Evolutionary conservation across 2,888 invertebrate genomes (phyloP).

Genomic region (Calameuta pallipes): DNA sequence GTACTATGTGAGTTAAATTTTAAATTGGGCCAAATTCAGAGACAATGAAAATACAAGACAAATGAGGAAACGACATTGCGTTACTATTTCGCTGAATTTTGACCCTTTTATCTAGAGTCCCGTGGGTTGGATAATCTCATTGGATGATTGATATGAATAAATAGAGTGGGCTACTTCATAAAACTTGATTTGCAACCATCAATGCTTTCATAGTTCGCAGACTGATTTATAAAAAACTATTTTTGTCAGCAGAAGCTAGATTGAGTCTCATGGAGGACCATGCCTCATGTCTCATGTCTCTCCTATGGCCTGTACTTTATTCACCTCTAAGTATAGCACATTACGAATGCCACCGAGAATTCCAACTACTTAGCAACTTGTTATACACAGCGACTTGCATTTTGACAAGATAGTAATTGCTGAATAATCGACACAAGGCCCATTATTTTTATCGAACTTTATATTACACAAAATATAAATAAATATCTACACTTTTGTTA

Average conservation of each 20-base stretch:
- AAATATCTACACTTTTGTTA: constrained; percentile 54
- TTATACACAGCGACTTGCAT: not conserved
- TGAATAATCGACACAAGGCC: constrained; percentile 2
- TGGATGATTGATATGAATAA: not conserved
- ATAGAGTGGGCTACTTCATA: not conserved
- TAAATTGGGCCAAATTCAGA: constrained; percentile 20
- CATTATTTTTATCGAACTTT: constrained; percentile 29
- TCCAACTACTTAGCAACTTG: not conserved
- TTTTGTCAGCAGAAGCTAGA: not conserved
- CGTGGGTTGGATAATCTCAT: not conserved
- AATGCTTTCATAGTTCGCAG: not conserved
- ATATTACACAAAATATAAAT: constrained; percentile 39
- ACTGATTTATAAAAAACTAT: not conserved
- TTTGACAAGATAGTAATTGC: not conserved
- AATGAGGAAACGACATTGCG: not conserved
- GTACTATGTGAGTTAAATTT: constrained; percentile 24
- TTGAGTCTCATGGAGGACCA: not conserved
- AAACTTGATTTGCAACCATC: not conserved
- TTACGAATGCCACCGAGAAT: not conserved
- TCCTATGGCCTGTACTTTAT: not conserved
- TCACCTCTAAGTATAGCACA: not conserved
- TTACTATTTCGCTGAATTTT: not conserved
- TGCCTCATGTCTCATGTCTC: not conserved
- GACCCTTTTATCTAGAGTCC: not conserved
- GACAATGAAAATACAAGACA: not conserved